A percentile compares a stretch with the other conserved stretches of the same genome.
phyloP scores from a whole-genome alignment of 2,888 invertebrate species.

The Axea sp. region DNA sequence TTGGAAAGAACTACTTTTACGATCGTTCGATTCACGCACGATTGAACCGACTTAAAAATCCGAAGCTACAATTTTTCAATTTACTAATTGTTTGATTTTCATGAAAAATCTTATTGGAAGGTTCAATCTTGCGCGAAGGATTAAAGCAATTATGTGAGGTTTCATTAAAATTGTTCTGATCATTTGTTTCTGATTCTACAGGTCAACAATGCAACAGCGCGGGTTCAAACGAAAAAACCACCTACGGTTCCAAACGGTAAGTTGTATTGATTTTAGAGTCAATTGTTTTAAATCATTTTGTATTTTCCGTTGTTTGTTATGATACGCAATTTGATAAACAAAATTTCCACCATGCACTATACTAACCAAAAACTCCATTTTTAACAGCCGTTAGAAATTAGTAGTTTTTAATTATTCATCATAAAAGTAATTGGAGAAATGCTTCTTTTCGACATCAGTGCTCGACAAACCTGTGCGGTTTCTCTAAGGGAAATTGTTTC shows the following conservation, averaged over 20 bases:
- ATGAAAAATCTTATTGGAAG: background rate
- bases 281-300: conserved; percentile 2
- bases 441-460: no score
- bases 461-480: no score
- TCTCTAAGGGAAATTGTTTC: no score
- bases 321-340: conserved; percentile 1
- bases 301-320: conserved; percentile 7
- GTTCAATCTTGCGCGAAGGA: conserved; percentile 24
- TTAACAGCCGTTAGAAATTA: conserved; percentile 2
- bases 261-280: conserved; percentile 70
- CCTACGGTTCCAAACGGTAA: conserved; percentile 94
- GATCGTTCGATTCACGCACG: conserved; percentile 12
- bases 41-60: no score
- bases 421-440: conserved; percentile 50
- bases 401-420: conserved; percentile 19
- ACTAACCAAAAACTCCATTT: conserved; percentile 29
- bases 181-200: conserved; percentile 79
- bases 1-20: background rate
- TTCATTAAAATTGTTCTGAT: conserved; percentile 28
- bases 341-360: conserved; percentile 19
- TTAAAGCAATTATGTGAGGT: background rate
- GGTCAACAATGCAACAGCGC: conserved; percentile 99
- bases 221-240: conserved; percentile 99
- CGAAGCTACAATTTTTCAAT: background rate
- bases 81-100: background rate